Evolutionary conservation across 2,797 vertebrate species (phyloP).

Genomic region (Anableps anableps): DNA sequence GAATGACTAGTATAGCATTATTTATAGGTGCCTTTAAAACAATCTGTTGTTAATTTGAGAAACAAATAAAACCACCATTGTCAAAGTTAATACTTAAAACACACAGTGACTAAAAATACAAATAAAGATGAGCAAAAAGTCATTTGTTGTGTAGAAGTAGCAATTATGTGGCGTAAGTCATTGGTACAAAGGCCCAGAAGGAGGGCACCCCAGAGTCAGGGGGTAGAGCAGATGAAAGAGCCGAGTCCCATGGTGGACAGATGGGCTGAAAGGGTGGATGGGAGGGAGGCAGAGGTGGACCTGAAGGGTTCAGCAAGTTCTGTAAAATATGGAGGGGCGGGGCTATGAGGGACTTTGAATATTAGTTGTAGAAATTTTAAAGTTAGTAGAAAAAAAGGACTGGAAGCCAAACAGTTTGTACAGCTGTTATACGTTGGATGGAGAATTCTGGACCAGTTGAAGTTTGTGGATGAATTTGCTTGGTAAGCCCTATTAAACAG

Average conservation of each 20-base stretch:
- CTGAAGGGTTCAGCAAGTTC: background rate
- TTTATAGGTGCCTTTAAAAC: too few relatives aligned
- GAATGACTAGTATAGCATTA: too few relatives aligned
- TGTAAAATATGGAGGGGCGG: background rate
- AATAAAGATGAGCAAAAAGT: background rate
- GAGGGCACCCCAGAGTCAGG: background rate
- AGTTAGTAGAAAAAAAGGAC: too few relatives aligned
- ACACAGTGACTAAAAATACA: background rate
- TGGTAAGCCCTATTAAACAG: too few relatives aligned
- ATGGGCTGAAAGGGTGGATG: background rate
- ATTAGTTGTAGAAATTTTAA: background rate
- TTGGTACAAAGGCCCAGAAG: background rate
- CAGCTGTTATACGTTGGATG: too few relatives aligned
- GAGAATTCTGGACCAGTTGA: too few relatives aligned
- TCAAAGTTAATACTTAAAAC: too few relatives aligned
- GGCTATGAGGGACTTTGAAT: background rate
- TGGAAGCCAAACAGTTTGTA: too few relatives aligned
- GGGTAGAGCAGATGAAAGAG: background rate
- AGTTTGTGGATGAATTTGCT: too few relatives aligned
- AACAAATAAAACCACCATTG: too few relatives aligned
- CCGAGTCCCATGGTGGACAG: background rate
- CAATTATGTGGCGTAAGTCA: background rate
- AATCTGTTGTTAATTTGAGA: too few relatives aligned
- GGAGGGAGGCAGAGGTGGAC: background rate
- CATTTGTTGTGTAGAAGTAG: background rate